phyloP scores from a whole-genome alignment of 2,113 vertebrate genomes.

The Regulus satrapa region DNA sequence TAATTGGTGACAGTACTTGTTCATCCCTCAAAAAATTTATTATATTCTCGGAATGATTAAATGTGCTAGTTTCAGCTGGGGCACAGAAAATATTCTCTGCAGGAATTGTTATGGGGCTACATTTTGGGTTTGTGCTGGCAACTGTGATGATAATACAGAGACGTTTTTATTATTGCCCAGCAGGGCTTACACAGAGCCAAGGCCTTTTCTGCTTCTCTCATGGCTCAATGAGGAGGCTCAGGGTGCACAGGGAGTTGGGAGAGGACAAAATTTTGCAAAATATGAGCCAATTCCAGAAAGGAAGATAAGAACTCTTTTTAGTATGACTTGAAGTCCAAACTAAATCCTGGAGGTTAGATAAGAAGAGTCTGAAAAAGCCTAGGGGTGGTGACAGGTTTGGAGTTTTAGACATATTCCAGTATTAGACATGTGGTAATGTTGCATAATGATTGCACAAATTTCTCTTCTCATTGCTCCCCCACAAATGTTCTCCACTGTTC shows the following conservation, averaged over 20 bases:
- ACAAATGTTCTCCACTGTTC: not conserved
- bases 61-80: accelerated
- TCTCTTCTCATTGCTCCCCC: not conserved
- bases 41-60: not conserved
- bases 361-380: not conserved
- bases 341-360: not conserved
- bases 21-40: not conserved
- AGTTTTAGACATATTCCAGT: not conserved
- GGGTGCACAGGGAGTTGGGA: accelerated
- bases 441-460: not conserved
- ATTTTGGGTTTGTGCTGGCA: not conserved
- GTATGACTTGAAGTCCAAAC: not conserved
- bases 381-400: not conserved
- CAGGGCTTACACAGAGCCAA: accelerated
- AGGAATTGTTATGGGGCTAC: accelerated
- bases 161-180: accelerated
- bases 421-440: not conserved
- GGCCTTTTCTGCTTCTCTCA: not conserved
- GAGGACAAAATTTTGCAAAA: not conserved
- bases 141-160: accelerated
- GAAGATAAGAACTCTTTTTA: not conserved
- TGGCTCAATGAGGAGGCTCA: accelerated
- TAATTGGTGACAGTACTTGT: accelerated
- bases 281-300: accelerated
- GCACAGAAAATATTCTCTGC: not conserved